These are phyloP conservation scores for Cyrtodaria siliqua DNA, from an alignment of 2,888 invertebrate species.

Conservation along the genomic window DNA sequence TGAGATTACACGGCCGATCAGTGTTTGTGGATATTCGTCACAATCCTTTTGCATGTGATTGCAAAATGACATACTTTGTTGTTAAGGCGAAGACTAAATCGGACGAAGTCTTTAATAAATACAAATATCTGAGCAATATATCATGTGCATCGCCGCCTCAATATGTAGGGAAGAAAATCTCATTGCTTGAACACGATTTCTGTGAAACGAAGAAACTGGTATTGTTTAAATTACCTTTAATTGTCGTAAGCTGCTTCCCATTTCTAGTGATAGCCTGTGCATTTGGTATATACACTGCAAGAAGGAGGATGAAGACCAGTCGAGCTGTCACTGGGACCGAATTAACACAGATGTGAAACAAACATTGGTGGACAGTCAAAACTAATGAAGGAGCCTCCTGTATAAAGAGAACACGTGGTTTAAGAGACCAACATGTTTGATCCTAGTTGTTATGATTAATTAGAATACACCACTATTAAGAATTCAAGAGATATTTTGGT, in stretches of 20 bases:
- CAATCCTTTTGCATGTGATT: slow-evolving; percentile 70
- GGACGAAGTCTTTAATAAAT: slow-evolving; percentile 22
- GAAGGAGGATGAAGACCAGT: too few relatives aligned
- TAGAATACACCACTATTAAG: too few relatives aligned
- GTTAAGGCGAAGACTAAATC: slow-evolving; percentile 29
- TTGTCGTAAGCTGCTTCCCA: slow-evolving; percentile 45
- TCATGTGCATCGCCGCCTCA: slow-evolving; percentile 56
- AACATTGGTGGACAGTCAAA: too few relatives aligned
- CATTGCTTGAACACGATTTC: slow-evolving; percentile 40
- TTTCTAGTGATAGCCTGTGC: slow-evolving; percentile 50
- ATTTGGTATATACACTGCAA: too few relatives aligned
- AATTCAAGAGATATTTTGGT: too few relatives aligned
- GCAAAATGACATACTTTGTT: slow-evolving; percentile 60
- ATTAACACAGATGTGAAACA: too few relatives aligned
- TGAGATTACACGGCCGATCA: slow-evolving; percentile 44
- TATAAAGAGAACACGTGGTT: too few relatives aligned
- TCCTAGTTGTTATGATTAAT: too few relatives aligned
- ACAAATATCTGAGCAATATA: slow-evolving; percentile 60
- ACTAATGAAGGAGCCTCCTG: too few relatives aligned
- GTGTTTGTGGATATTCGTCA: slow-evolving; percentile 64
- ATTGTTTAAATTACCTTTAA: slow-evolving; percentile 48
- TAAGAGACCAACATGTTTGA: too few relatives aligned
- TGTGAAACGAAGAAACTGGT: slow-evolving; percentile 51
- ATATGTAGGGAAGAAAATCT: slow-evolving; percentile 50
- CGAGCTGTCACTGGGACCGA: too few relatives aligned